These are phyloP conservation scores for Heloderma charlesbogerti DNA, from an alignment of 2,113 vertebrate species.

Conservation along the genomic window DNA sequence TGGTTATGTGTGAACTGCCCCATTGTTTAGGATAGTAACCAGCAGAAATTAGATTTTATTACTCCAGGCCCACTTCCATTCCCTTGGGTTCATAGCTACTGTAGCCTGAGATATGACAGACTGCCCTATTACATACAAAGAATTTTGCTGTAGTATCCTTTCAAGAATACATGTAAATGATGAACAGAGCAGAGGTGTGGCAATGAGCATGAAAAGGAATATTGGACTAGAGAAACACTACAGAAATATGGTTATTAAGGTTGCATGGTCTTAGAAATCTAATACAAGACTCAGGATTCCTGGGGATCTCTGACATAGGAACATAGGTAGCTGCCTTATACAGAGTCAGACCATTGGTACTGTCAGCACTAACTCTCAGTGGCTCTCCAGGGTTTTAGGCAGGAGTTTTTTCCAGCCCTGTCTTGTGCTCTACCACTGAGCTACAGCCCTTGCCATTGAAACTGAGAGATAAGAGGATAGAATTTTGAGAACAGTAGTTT, in stretches of 20 bases:
- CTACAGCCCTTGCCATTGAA: not conserved
- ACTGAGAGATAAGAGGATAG: not conserved
- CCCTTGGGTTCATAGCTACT: not conserved
- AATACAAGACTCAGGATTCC: not conserved
- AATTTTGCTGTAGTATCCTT: not conserved
- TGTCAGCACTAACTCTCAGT: too few relatives aligned
- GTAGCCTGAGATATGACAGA: not conserved
- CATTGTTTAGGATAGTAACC: not conserved
- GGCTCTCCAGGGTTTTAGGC: too few relatives aligned
- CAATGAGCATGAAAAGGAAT: not conserved
- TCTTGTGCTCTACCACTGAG: too few relatives aligned
- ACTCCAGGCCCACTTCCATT: not conserved
- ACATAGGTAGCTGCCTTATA: not conserved
- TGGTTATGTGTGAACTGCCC: too few relatives aligned
- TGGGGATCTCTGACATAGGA: not conserved
- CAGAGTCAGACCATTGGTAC: too few relatives aligned
- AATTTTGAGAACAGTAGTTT: not conserved
- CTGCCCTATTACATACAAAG: not conserved
- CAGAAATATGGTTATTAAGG: not conserved
- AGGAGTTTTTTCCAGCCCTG: too few relatives aligned
- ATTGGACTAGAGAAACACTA: not conserved
- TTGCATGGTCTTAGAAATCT: not conserved
- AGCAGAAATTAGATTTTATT: not conserved
- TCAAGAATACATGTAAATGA: constrained; percentile 6
- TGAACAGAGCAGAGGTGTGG: not conserved